Evolutionary conservation across 2,113 vertebrate genomes (phyloP).

Genomic region (Ceyx cyanopectus): DNA sequence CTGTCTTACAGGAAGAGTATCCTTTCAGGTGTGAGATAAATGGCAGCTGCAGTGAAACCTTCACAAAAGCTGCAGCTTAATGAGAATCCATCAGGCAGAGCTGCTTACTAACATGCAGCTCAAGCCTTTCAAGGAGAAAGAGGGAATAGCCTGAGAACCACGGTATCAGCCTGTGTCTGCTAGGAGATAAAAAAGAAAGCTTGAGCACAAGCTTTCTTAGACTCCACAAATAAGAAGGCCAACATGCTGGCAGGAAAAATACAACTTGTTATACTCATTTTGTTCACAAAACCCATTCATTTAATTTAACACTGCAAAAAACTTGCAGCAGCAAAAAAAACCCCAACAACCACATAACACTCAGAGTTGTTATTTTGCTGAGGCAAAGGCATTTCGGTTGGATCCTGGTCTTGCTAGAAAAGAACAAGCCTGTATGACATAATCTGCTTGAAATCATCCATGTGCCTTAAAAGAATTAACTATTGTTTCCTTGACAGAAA

Average conservation of each 20-base stretch:
- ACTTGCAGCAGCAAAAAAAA: background rate
- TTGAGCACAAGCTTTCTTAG: background rate
- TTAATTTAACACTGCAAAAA: slow-evolving; percentile 13
- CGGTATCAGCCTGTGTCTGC: background rate
- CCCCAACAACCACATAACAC: background rate
- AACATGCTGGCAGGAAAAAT: slow-evolving; percentile 24
- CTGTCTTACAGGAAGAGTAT: background rate
- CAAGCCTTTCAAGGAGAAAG: background rate
- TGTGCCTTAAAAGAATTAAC: background rate
- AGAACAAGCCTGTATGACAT: background rate
- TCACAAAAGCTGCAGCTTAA: slow-evolving; percentile 61
- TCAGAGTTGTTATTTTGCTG: background rate
- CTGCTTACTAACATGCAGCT: slow-evolving; percentile 27
- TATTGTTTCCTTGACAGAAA: background rate
- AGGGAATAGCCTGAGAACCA: background rate
- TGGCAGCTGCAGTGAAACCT: slow-evolving; percentile 28
- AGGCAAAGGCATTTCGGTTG: background rate
- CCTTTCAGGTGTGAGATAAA: slow-evolving; percentile 57
- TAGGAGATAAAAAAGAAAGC: background rate
- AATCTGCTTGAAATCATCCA: background rate
- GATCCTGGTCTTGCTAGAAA: background rate
- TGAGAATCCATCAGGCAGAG: slow-evolving; percentile 58
- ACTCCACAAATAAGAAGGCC: background rate
- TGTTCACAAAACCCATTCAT: background rate
- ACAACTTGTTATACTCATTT: background rate